These are phyloP conservation scores for Melinaea menophilus DNA, from an alignment of 2,888 invertebrate species.

Conservation along the genomic window DNA sequence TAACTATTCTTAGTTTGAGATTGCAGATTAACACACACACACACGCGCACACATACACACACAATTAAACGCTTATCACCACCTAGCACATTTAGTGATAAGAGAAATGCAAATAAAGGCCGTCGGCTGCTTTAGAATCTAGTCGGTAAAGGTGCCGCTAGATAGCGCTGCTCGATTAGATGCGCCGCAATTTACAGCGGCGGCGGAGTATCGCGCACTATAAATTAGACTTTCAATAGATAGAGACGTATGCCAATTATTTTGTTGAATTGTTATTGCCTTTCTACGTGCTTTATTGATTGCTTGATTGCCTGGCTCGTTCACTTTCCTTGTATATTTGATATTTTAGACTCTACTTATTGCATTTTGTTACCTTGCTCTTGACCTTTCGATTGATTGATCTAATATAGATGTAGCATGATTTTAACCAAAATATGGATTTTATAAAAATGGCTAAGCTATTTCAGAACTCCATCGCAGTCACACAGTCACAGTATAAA, in stretches of 20 bases:
- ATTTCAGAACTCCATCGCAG: too few relatives aligned
- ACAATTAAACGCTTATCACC: constrained; percentile 47
- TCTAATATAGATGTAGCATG: too few relatives aligned
- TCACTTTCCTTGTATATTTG: not conserved
- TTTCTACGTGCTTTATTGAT: constrained; percentile 27
- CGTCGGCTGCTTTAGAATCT: constrained; percentile 63
- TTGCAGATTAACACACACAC: constrained; percentile 19
- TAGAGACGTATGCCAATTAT: constrained; percentile 75
- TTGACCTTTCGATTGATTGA: too few relatives aligned
- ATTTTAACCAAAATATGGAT: too few relatives aligned
- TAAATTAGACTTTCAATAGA: constrained; percentile 78
- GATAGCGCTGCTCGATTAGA: constrained; percentile 72
- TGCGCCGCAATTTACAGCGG: constrained; percentile 69
- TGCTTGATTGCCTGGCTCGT: constrained; percentile 8
- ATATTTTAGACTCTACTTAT: not conserved
- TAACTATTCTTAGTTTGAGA: constrained; percentile 10
- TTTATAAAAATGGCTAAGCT: too few relatives aligned
- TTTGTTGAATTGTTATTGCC: constrained; percentile 41
- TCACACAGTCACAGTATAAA: too few relatives aligned
- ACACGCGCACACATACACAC: not conserved
- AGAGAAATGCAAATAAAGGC: constrained; percentile 55
- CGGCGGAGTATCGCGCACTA: constrained; percentile 62
- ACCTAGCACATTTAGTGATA: constrained; percentile 51
- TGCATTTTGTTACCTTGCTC: too few relatives aligned
- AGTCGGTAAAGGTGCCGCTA: constrained; percentile 70